These are phyloP conservation scores for Diarsia rubi DNA, from an alignment of 2,888 invertebrate species.

Conservation along the genomic window DNA sequence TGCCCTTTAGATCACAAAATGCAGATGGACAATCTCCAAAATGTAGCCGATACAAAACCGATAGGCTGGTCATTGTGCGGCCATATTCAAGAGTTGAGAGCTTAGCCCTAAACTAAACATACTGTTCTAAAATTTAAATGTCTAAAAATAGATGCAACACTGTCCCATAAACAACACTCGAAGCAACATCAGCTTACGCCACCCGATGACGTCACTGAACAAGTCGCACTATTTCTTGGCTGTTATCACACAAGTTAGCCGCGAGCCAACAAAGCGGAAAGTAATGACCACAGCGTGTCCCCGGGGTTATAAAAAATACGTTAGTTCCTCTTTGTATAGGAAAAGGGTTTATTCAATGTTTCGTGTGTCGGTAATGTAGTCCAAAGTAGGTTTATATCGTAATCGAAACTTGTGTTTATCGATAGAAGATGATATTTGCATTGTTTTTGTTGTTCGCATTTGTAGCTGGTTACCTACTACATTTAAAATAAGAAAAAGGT, in stretches of 20 bases:
- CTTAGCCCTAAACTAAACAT: not conserved
- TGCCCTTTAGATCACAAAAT: not conserved
- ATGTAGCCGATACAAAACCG: not conserved
- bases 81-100: not conserved
- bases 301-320: conserved; percentile 62
- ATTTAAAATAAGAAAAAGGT: too few species aligned
- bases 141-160: not conserved
- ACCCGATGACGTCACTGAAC: conserved; percentile 20
- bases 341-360: conserved; percentile 56
- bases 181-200: conserved; percentile 16
- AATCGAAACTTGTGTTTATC: conserved; percentile 23
- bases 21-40: not conserved
- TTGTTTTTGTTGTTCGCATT: not conserved
- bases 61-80: not conserved
- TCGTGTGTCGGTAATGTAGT: conserved; percentile 44
- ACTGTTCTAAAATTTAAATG: not conserved
- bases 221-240: conserved; percentile 24
- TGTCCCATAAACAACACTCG: not conserved
- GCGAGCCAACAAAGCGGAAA: conserved; percentile 63
- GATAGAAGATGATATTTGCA: conserved; percentile 1
- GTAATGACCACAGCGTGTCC: conserved; percentile 60
- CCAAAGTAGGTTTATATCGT: conserved; percentile 41
- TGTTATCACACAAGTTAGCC: conserved; percentile 58
- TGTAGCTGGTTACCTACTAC: not conserved
- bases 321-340: conserved; percentile 61